Conservation (phyloP, 2,888 invertebrate genomes). For the Micoletzkya japonica region DNA sequence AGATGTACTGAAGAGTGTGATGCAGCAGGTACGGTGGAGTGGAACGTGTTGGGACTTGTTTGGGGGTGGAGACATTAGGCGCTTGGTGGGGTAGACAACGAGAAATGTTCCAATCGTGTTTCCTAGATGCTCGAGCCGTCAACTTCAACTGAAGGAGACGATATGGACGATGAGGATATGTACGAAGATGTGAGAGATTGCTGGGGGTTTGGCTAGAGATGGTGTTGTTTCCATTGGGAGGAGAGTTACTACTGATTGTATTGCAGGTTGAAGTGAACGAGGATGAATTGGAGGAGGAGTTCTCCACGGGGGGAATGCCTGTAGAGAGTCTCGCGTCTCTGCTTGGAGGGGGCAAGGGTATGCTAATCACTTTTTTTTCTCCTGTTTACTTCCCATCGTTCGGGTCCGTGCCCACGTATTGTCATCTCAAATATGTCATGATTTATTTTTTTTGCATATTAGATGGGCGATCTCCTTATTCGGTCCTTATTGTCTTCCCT, state of each 20-base stretch:
- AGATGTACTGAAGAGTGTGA: slow-evolving; percentile 42
- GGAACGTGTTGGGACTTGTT: no score
- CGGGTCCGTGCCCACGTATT: background rate
- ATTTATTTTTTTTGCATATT: background rate
- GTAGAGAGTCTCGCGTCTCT: slow-evolving; percentile 41
- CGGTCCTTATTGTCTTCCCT: background rate
- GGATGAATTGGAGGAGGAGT: slow-evolving; percentile 45
- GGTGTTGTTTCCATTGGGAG: no score
- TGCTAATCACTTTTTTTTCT: background rate
- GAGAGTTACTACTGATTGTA: no score
- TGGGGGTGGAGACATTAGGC: no score
- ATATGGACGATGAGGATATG: slow-evolving; percentile 33
- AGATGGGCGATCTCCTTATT: no score
- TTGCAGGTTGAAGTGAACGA: slow-evolving; percentile 49
- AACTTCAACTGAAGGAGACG: slow-evolving; percentile 28
- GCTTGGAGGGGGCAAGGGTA: slow-evolving; percentile 29
- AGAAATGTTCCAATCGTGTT: background rate
- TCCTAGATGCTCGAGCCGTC: slow-evolving; percentile 17
- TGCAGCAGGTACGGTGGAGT: slow-evolving; percentile 36
- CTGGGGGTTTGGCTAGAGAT: background rate
- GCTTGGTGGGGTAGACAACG: background rate
- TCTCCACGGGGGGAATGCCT: slow-evolving; percentile 33
- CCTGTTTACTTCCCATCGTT: background rate
- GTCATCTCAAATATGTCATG: background rate
- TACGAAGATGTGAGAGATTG: slow-evolving; percentile 31